Base-by-base conservation (phyloP, 2,888 invertebrate genomes). In the Sipha maydis region DNA sequence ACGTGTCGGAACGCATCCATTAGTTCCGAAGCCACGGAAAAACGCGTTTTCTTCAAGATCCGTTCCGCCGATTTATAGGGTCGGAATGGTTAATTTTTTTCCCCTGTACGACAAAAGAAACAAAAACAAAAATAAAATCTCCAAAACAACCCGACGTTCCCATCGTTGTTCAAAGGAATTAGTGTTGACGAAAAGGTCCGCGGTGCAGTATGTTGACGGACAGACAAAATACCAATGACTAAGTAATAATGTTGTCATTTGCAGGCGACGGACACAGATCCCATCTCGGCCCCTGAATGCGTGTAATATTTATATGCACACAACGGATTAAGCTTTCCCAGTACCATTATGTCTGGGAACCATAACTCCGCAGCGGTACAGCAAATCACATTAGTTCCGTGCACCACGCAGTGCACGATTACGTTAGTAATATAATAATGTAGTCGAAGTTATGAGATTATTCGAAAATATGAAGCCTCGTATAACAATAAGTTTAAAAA, bases 1-100 rank as follows among this genome's bases (percentile, higher is more conserved):
- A 48, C 88, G 88, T 75, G 88, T 88, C 34, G 80, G 75, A 75
- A 88, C 80, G 80, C 41, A 82, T 88, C 80, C 82, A 88, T 88
- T 88, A 88, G 80, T 88, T 82, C 88, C 80, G 75, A 82, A 41
- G 41, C 78, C 11, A 71, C 73, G 56, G 86, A 41, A 88, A 88
- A 88, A 82, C 80, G 80, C 61, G 67, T 75, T n/a, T 69, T 17
- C 56, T 69, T 17, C 56, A 11, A 41, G 61, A 88, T 82, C 80
- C 88, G 88, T 88, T 88, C 88, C 88, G 48, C 75, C 80, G 73
- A 88, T 88, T 88, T 88, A 88, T 48, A 48, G 82, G 88, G 61
- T 67, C 5, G 56, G 41, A 73, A 67, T n/a, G 75, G 75, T 75
- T 76, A 41, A 75, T 75, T 82, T 80, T 38, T 28, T 67, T 54